These are phyloP conservation scores for Carcinoscorpius rotundicauda DNA, from an alignment of 1,140 invertebrate genomes.

Conservation along the genomic window DNA sequence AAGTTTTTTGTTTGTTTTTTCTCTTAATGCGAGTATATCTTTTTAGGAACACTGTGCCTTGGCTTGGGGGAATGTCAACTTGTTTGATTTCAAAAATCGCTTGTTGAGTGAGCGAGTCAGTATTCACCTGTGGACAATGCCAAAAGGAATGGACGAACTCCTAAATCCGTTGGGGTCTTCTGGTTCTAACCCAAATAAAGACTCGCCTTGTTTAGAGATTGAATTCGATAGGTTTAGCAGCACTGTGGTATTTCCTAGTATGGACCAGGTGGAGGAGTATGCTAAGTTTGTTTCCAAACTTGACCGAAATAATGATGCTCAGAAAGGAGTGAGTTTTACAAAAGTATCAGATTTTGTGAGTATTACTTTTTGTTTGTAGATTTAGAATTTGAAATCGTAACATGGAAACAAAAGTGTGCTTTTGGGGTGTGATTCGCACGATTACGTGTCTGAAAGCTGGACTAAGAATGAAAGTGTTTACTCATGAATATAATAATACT, in stretches of 20 bases:
- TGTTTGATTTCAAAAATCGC: slow-evolving; percentile 46
- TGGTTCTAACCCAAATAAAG: slow-evolving; percentile 42
- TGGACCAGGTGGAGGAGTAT: slow-evolving; percentile 34
- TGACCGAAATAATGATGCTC: slow-evolving; percentile 12
- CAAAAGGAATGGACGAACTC: slow-evolving; percentile 39
- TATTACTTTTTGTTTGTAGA: no score
- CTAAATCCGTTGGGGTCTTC: slow-evolving; percentile 38
- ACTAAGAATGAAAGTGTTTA: no score
- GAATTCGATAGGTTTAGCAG: slow-evolving; percentile 40
- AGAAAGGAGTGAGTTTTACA: slow-evolving; percentile 9
- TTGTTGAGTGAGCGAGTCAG: slow-evolving; percentile 39
- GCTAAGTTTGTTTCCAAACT: slow-evolving; percentile 26
- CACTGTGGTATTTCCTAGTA: slow-evolving; percentile 37
- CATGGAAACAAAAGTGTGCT: not conserved
- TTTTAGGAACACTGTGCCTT: slow-evolving; percentile 40
- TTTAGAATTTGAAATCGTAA: no score
- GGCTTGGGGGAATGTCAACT: slow-evolving; percentile 45
- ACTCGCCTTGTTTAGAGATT: slow-evolving; percentile 40
- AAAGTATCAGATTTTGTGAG: no score
- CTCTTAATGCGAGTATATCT: not conserved
- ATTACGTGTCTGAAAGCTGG: not conserved
- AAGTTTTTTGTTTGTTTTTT: no score
- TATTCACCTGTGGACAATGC: slow-evolving; percentile 41
- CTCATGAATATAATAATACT: no score
- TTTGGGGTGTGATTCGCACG: not conserved